These are phyloP conservation scores for Microctonus brassicae DNA, from an alignment of 2,888 invertebrate genomes.

Conservation along the genomic window DNA sequence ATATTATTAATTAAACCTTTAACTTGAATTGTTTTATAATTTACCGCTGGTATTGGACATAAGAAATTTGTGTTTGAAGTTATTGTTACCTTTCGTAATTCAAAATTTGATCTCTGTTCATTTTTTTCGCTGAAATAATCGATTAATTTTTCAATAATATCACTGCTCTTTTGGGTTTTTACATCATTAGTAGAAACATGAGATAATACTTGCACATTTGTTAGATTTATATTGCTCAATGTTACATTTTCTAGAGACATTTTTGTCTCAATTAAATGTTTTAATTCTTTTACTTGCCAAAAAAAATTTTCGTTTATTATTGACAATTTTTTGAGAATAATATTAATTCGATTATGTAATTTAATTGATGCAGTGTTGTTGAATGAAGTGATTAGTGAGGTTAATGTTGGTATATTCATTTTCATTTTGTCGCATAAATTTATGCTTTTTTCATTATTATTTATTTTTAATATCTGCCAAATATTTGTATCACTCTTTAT, in stretches of 20 bases:
- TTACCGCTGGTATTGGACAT: conserved; percentile 61
- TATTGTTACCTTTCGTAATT: conserved; percentile 57
- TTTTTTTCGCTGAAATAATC: not conserved
- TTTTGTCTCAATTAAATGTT: conserved; percentile 34
- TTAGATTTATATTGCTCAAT: conserved; percentile 44
- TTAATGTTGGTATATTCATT: not conserved
- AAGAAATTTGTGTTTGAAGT: conserved; percentile 47
- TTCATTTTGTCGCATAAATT: not conserved
- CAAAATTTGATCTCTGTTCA: not conserved
- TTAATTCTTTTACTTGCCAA: conserved; percentile 48
- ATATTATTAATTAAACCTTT: conserved; percentile 71
- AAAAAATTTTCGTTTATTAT: not conserved
- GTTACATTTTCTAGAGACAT: conserved; percentile 34
- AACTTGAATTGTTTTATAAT: conserved; percentile 68
- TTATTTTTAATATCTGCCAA: not conserved
- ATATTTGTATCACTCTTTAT: not conserved
- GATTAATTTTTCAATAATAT: conserved; percentile 48
- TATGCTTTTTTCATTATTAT: not conserved
- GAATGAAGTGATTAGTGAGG: not conserved
- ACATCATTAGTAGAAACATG: conserved; percentile 47
- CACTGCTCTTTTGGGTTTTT: conserved; percentile 32
- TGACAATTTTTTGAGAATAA: not conserved
- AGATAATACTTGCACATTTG: conserved; percentile 42
- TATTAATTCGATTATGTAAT: not conserved
- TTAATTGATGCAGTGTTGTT: not conserved